Conservation (phyloP, 2,797 vertebrate species). For the Eospalax fontanierii region DNA sequence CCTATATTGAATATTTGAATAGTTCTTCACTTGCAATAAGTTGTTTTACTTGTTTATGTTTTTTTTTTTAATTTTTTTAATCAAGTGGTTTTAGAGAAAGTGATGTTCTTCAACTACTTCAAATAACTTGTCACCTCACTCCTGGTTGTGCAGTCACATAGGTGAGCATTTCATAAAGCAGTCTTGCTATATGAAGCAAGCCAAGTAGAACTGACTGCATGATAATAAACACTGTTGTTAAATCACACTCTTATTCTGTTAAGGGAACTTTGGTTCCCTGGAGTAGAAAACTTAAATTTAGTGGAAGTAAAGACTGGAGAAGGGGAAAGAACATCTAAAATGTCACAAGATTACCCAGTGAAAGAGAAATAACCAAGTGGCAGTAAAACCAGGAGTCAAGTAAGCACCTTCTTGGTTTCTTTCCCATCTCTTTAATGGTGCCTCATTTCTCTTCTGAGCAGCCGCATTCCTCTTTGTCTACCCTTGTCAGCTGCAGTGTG, state of each 20-base stretch:
- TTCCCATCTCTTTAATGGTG: background rate
- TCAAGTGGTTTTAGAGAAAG: conserved; percentile 8
- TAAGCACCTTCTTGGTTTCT: background rate
- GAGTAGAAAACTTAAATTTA: background rate
- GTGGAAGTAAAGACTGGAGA: background rate
- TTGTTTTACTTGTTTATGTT: background rate
- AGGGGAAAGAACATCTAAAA: background rate
- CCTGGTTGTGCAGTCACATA: background rate
- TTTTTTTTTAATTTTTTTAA: background rate
- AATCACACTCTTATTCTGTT: background rate
- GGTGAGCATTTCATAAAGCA: background rate
- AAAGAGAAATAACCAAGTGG: background rate
- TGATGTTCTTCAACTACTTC: conserved; percentile 2
- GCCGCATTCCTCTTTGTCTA: background rate
- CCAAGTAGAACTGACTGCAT: background rate
- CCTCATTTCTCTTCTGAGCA: background rate
- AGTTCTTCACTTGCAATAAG: conserved; percentile 1
- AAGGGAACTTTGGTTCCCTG: background rate
- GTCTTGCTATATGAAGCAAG: background rate
- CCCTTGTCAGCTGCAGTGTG: background rate
- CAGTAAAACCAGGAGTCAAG: background rate
- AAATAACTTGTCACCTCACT: background rate
- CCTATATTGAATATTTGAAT: background rate
- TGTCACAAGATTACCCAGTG: background rate
- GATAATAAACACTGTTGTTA: background rate